Base-by-base conservation (phyloP, 2,797 vertebrate genomes). In the Chanos chanos region DNA sequence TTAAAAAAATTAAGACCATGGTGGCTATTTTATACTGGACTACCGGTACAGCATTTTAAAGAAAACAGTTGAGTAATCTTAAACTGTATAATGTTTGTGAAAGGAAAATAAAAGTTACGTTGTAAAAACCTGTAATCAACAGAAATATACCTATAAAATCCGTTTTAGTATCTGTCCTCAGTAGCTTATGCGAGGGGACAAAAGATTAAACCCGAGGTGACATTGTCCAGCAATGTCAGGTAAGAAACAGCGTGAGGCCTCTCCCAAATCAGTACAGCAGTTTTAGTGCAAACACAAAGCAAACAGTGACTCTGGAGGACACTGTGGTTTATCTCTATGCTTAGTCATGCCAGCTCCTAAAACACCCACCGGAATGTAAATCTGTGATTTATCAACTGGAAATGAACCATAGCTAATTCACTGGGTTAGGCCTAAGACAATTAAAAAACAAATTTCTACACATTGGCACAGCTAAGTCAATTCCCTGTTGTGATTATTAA, bases 351-450 rank as follows among this genome's bases (percentile, higher is more conserved):
- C 21, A 13, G 67, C 61, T 62, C 15, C n/a, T 66, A 67, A 68
- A 28, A 71, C 41, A 62, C 54, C 33, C 56, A 65, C 64, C 65
- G 49, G 28, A 68, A 64, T 64, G 51, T 7, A 65, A 70, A 57
- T 73, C 77, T 81, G 83, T 74, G 84, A 87, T 79, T 54, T 18
- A n/a, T 12, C 16, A 0, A 60, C 30, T 61, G 13, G 1, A 7
- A 31, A 31, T 31, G 3, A 15, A 33, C 12, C 9, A 52, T 12
- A 52, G 37, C 25, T 48, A 25, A 24, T 44, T 37, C 12, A 22
- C 19, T 21, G 28, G 45, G 5, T 57, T 13, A 25, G 27, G 19
- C n/a, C 1, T 13, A 7, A 33, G 18, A 28, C 31, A 37, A n/a
- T n/a, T n/a, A n/a, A n/a, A n/a, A n/a, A n/a, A n/a, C n/a, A n/a